These are phyloP conservation scores for Drosophila buzzatii DNA, from an alignment of 2,888 invertebrate species.

Conservation along the genomic window DNA sequence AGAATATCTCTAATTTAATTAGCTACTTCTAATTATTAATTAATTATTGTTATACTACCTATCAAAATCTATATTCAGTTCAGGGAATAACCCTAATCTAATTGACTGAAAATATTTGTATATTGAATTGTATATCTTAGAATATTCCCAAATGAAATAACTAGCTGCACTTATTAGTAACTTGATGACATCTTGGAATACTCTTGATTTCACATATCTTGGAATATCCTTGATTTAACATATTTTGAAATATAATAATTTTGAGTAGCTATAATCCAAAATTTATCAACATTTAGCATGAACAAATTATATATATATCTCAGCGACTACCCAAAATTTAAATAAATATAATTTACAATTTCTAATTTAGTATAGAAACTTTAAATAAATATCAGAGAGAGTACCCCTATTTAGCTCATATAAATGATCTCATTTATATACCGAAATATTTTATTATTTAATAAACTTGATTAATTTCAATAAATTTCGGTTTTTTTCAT, in stretches of 20 bases:
- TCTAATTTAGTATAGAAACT: too few species aligned
- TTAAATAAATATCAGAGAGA: too few species aligned
- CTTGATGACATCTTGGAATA: neutral
- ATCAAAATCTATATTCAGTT: neutral
- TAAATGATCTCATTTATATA: neutral
- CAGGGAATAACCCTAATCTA: too few species aligned
- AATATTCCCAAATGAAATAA: neutral
- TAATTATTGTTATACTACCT: too few species aligned
- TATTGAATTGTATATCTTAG: too few species aligned
- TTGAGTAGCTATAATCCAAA: neutral
- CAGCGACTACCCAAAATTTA: neutral
- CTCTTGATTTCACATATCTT: neutral
- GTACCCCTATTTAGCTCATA: neutral
- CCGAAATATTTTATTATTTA: neutral
- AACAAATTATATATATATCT: neutral
- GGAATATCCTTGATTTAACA: neutral
- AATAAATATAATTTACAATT: neutral
- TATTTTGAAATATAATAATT: neutral
- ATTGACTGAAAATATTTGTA: too few species aligned
- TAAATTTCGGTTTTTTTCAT: too few species aligned
- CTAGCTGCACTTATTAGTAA: too few species aligned
- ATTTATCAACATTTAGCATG: neutral
- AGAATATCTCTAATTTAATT: neutral
- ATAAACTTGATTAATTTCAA: neutral
- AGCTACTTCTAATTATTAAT: too few species aligned